Percentiles rank a stretch among this genome's conserved stretches.
These are phyloP conservation scores for Ceriagrion tenellum DNA, from an alignment of 2,888 invertebrate species.

Conservation along the genomic window DNA sequence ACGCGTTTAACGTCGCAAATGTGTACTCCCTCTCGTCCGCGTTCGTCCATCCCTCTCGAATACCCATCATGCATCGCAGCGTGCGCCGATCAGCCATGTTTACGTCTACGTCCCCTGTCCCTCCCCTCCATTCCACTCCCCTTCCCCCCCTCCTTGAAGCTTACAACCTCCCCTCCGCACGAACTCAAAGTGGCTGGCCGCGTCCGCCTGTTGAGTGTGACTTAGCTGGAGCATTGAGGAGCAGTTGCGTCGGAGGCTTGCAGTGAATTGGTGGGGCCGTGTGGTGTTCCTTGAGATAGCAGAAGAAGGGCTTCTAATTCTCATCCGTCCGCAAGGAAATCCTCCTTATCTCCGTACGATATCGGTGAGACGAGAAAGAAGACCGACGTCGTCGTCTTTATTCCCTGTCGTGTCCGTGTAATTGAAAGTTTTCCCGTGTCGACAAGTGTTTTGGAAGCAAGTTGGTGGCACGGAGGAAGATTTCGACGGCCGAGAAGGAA, in stretches of 20 bases:
- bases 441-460: neutral
- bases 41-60: neutral
- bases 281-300: neutral
- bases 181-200: neutral
- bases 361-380: too few species aligned
- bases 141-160: neutral
- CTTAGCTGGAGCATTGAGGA: neutral
- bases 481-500: neutral
- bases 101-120: neutral
- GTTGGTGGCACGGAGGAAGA: neutral
- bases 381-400: too few species aligned
- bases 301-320: neutral
- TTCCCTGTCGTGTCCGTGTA: neutral
- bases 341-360: neutral
- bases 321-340: neutral
- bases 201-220: neutral
- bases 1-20: too few species aligned
- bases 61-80: neutral
- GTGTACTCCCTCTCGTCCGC: too few species aligned
- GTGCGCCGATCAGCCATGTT: conserved; percentile 21
- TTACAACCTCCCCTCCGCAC: conserved; percentile 15
- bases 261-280: conserved; percentile 38
- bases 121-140: neutral
- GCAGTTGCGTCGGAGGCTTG: conserved; percentile 37
- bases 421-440: neutral